phyloP scores from a whole-genome alignment of 2,797 vertebrate species.

The Rhincodon typus region DNA sequence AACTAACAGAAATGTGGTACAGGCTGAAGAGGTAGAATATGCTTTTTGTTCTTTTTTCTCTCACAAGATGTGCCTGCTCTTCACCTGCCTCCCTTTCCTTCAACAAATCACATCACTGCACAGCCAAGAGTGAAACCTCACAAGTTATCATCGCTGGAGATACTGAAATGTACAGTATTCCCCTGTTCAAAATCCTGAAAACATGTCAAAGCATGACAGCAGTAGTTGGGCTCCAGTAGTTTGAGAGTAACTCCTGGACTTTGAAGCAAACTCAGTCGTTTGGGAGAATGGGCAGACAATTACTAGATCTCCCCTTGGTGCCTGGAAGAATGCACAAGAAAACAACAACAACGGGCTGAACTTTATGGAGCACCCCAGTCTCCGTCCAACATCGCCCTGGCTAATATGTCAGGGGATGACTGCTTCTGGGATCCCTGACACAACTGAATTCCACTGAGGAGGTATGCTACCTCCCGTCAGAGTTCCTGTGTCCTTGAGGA shows the following conservation, averaged over 20 bases:
- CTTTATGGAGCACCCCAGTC: too few species aligned
- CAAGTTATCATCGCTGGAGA: neutral
- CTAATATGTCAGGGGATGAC: too few species aligned
- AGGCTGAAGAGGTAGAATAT: neutral
- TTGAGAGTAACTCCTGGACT: neutral
- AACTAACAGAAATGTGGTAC: neutral
- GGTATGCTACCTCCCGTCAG: too few species aligned
- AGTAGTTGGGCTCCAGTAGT: neutral
- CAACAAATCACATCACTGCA: neutral
- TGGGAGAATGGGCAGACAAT: neutral
- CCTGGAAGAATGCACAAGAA: neutral
- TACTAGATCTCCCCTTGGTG: neutral
- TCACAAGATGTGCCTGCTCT: neutral
- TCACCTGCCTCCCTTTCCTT: neutral
- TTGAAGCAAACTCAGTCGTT: neutral
- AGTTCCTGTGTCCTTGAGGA: too few species aligned
- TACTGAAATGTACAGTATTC: neutral
- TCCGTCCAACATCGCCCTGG: too few species aligned
- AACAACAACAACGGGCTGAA: neutral
- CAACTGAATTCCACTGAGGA: too few species aligned
- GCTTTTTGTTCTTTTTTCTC: neutral
- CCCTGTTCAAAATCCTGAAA: neutral
- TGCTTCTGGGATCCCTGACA: too few species aligned
- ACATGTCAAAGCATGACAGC: neutral
- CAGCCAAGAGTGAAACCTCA: neutral